Percentiles rank a stretch among this genome's conserved stretches.
phyloP scores from a whole-genome alignment of 2,888 invertebrate genomes.

The Epistrophe eligans region DNA sequence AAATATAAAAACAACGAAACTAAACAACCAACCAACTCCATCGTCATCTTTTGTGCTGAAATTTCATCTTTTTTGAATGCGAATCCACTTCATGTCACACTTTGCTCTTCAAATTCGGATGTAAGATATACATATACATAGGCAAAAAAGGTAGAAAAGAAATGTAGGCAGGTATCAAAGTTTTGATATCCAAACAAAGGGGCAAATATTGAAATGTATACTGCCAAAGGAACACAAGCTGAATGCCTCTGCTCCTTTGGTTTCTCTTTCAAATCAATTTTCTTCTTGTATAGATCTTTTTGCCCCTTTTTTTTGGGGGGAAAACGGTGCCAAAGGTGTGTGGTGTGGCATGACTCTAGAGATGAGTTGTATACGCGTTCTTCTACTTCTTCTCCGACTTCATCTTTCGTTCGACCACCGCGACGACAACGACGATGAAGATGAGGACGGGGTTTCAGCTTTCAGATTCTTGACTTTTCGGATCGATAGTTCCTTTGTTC shows the following conservation, averaged over 20 bases:
- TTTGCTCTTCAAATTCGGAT: constrained; percentile 16
- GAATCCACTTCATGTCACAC: constrained; percentile 67
- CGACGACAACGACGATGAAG: not conserved
- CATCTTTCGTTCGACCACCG: constrained; percentile 1
- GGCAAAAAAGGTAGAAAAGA: not conserved
- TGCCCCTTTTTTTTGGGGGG: constrained; percentile 53
- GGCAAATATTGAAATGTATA: constrained; percentile 71
- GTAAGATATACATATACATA: not conserved
- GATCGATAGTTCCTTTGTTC: constrained; percentile 74
- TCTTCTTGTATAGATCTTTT: constrained; percentile 47
- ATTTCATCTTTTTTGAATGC: constrained; percentile 49
- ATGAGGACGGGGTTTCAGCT: constrained; percentile 24
- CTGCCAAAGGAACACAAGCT: constrained; percentile 29
- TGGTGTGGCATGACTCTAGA: not conserved
- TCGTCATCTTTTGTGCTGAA: constrained; percentile 25
- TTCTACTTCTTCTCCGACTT: not conserved
- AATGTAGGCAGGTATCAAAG: constrained; percentile 70
- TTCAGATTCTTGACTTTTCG: constrained; percentile 74
- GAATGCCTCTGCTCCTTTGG: constrained; percentile 56
- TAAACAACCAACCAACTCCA: not conserved
- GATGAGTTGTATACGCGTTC: constrained; percentile 26
- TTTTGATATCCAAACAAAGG: constrained; percentile 74
- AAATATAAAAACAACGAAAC: constrained; percentile 1
- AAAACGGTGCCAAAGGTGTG: constrained; percentile 28
- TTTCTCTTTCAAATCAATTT: constrained; percentile 74